These are phyloP conservation scores for Polymixis flavicincta DNA, from an alignment of 2,888 invertebrate genomes.

Conservation along the genomic window DNA sequence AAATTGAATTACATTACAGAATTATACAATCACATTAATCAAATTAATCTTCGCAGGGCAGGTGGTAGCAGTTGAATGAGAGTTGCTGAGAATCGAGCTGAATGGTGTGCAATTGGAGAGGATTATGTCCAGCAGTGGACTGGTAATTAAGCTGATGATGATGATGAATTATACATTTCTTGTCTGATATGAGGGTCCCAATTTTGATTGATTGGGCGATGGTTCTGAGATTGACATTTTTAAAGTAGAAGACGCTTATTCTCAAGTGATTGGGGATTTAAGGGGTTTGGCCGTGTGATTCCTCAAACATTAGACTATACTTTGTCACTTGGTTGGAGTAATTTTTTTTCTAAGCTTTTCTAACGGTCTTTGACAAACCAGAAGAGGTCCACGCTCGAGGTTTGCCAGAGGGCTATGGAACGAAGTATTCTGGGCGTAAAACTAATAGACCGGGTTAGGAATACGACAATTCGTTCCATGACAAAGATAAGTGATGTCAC, in stretches of 20 bases:
- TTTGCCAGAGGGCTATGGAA: too few relatives aligned
- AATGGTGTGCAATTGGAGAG: neutral
- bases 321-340: neutral
- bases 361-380: too few relatives aligned
- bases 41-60: neutral
- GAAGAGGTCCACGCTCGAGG: too few relatives aligned
- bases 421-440: too few relatives aligned
- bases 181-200: neutral
- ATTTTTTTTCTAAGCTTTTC: neutral
- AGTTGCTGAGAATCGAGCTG: neutral
- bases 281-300: neutral
- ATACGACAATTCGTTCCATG: too few relatives aligned
- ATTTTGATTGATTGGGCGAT: neutral
- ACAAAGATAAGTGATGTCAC: too few relatives aligned
- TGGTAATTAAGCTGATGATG: neutral
- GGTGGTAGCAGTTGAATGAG: neutral
- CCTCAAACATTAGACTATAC: neutral
- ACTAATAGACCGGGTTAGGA: too few relatives aligned
- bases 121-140: neutral
- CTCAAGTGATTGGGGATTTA: neutral
- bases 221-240: neutral
- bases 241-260: neutral
- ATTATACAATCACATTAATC: too few relatives aligned
- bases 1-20: too few relatives aligned
- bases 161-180: neutral